Percentiles rank a stretch among this genome's conserved stretches.
These are phyloP conservation scores for Marisa cornuarietis DNA, from an alignment of 1,140 invertebrate species.

Conservation along the genomic window DNA sequence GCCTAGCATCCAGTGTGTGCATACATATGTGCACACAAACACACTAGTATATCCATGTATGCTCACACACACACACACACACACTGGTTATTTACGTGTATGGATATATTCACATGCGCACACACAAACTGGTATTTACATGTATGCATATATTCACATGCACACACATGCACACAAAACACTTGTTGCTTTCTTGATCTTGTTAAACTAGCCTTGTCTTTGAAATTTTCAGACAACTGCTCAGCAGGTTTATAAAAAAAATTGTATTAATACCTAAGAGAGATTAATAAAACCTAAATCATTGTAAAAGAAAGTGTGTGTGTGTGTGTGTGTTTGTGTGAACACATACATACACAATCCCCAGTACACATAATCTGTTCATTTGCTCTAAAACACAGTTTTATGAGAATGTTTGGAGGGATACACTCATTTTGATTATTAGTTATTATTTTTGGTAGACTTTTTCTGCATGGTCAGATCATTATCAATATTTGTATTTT, in stretches of 20 bases:
- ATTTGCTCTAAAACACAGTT: too few species aligned
- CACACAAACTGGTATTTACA: background rate
- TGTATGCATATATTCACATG: slow-evolving; percentile 4
- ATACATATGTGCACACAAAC: background rate
- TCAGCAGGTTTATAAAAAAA: too few species aligned
- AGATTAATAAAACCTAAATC: too few species aligned
- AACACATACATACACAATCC: too few species aligned
- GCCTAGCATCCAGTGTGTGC: background rate
- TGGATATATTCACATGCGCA: background rate
- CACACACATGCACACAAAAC: slow-evolving; percentile 9
- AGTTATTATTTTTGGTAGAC: background rate
- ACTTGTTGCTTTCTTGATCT: background rate
- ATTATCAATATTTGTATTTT: slow-evolving; percentile 4
- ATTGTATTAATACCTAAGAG: too few species aligned
- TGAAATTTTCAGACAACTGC: too few species aligned
- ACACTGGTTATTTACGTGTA: too few species aligned
- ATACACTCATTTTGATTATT: background rate
- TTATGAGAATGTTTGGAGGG: too few species aligned
- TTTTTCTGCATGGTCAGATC: background rate
- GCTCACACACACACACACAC: slow-evolving; percentile 13
- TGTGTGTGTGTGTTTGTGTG: too few species aligned
- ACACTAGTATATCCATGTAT: background rate
- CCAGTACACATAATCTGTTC: too few species aligned
- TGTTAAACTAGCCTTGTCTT: too few species aligned
- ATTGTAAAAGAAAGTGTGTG: too few species aligned